A percentile compares a stretch with the other conserved stretches of the same genome.
These are phyloP conservation scores for Parapristionchus giblindavisi DNA, from an alignment of 2,888 invertebrate species.

Conservation along the genomic window DNA sequence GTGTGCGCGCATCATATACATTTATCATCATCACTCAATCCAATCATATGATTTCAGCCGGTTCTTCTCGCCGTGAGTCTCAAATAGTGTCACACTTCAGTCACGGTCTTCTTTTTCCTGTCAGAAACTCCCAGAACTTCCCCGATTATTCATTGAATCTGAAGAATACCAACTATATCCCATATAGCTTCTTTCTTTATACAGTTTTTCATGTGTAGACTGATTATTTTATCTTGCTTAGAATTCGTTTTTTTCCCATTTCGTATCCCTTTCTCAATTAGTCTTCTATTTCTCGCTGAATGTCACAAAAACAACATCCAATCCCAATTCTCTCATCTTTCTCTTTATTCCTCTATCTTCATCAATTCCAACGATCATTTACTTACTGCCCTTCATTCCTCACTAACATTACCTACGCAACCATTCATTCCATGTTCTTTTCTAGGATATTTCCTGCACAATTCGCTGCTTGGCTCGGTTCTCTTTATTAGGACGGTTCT, in stretches of 20 bases:
- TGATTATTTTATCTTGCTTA: background rate
- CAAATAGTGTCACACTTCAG: background rate
- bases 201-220: background rate
- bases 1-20: background rate
- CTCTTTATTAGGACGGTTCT: constrained; percentile 32
- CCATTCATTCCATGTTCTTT: no score
- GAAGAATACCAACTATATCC: constrained; percentile 18
- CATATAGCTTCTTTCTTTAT: background rate
- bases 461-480: no score
- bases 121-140: background rate
- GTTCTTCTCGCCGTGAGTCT: constrained; percentile 20
- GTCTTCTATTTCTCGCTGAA: background rate
- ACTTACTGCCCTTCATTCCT: no score
- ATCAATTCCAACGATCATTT: constrained; percentile 7
- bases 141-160: no score
- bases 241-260: background rate
- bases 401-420: no score
- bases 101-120: background rate
- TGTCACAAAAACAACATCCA: background rate
- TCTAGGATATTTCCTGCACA: no score
- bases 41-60: constrained; percentile 21
- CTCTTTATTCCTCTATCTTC: background rate
- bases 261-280: background rate
- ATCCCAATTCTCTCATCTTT: background rate
- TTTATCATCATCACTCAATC: background rate